Percentiles rank a stretch among this genome's conserved stretches.
These are phyloP conservation scores for Scotopteryx bipunctaria DNA, from an alignment of 2,888 invertebrate genomes.

Conservation along the genomic window DNA sequence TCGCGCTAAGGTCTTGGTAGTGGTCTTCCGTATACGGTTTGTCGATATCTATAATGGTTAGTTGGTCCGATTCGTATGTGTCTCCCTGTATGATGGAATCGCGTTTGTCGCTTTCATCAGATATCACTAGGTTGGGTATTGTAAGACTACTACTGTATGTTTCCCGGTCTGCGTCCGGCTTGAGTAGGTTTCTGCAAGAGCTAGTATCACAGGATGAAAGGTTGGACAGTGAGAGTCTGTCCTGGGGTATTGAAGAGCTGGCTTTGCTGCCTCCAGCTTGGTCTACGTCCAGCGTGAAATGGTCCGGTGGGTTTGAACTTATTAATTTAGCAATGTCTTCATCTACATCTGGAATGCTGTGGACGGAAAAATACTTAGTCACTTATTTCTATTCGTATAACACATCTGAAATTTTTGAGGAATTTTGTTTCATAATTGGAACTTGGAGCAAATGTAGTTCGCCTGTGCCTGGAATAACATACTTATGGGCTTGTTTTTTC, in stretches of 20 bases:
- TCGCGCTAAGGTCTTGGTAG: slow-evolving; percentile 61
- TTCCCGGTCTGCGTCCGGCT: slow-evolving; percentile 61
- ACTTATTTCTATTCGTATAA: too few relatives aligned
- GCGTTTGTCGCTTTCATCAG: slow-evolving; percentile 75
- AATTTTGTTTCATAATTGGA: too few relatives aligned
- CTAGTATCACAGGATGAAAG: slow-evolving; percentile 76
- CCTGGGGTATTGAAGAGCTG: slow-evolving; percentile 64
- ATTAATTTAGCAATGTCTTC: slow-evolving; percentile 80
- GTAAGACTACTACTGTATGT: slow-evolving; percentile 74
- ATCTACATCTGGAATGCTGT: slow-evolving; percentile 82
- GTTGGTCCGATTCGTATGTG: slow-evolving; percentile 84
- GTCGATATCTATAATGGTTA: slow-evolving; percentile 87
- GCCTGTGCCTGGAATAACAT: too few relatives aligned
- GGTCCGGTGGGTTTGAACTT: slow-evolving; percentile 64
- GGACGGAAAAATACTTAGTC: slow-evolving; percentile 26
- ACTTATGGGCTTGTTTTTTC: too few relatives aligned
- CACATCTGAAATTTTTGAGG: too few relatives aligned
- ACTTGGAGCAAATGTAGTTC: too few relatives aligned
- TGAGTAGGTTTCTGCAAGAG: slow-evolving; percentile 74
- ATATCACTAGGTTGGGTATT: slow-evolving; percentile 77
- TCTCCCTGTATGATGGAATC: slow-evolving; percentile 77
- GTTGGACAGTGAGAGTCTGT: slow-evolving; percentile 70
- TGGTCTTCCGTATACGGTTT: slow-evolving; percentile 79
- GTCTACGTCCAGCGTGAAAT: slow-evolving; percentile 61
- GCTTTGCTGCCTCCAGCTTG: slow-evolving; percentile 58